A percentile compares a stretch with the other conserved stretches of the same genome.
phyloP scores from a whole-genome alignment of 2,888 invertebrate species.

The Rugalucina vietnamica region DNA sequence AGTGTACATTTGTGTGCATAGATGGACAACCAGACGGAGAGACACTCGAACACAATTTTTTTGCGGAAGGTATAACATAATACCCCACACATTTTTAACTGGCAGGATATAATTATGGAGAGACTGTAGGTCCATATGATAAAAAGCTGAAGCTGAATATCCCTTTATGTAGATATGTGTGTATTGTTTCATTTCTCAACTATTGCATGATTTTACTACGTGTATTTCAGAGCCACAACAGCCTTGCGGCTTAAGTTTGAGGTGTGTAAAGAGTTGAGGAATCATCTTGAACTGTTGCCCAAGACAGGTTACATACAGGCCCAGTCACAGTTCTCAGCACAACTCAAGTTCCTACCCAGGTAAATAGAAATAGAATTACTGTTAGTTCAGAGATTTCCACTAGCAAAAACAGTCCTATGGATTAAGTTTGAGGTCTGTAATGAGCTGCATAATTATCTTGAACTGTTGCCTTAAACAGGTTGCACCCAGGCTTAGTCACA shows the following conservation, averaged over 20 bases:
- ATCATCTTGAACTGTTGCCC: conserved; percentile 83
- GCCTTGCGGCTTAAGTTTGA: conserved; percentile 83
- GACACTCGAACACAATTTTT: too few relatives aligned
- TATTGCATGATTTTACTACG: neutral
- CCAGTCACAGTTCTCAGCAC: conserved; percentile 83
- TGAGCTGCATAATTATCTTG: conserved; percentile 81
- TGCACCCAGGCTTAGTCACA: conserved; percentile 83
- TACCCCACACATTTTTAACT: too few relatives aligned
- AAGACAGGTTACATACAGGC: conserved; percentile 84
- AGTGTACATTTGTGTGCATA: too few relatives aligned
- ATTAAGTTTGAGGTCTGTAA: conserved; percentile 83
- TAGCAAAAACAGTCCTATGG: conserved; percentile 81
- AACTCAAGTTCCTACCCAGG: conserved; percentile 84
- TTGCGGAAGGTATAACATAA: too few relatives aligned
- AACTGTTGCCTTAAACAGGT: conserved; percentile 83
- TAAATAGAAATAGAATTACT: too few relatives aligned
- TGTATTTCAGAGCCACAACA: conserved; percentile 80
- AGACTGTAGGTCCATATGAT: too few relatives aligned
- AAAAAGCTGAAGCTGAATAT: too few relatives aligned
- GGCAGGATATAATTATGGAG: too few relatives aligned
- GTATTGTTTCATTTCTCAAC: too few relatives aligned
- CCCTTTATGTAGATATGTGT: too few relatives aligned
- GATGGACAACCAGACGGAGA: too few relatives aligned
- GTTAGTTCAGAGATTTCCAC: too few relatives aligned
- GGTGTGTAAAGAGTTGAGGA: conserved; percentile 80